Evolutionary conservation across 1,140 invertebrate species (phyloP).

Genomic region (Caenorhabditis briggsae): DNA sequence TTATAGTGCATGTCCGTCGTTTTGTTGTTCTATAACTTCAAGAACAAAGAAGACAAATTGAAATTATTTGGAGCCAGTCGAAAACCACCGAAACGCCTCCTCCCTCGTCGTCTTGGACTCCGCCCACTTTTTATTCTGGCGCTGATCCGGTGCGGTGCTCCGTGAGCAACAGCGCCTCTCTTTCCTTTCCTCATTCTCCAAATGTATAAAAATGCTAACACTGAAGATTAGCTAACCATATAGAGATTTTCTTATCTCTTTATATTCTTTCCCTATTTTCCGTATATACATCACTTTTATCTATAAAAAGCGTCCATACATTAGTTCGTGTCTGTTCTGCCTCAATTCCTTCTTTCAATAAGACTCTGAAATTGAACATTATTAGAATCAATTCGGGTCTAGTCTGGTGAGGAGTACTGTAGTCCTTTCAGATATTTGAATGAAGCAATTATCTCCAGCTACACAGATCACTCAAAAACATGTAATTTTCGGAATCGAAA

Average conservation of each 20-base stretch:
- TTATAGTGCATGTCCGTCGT: neutral
- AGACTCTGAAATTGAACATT: neutral
- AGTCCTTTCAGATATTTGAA: too few species aligned
- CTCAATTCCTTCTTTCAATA: neutral
- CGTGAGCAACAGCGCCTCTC: too few species aligned
- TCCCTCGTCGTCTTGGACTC: neutral
- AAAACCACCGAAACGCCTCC: neutral
- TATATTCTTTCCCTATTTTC: neutral
- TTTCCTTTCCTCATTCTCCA: neutral
- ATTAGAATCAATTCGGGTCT: neutral
- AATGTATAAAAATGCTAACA: too few species aligned
- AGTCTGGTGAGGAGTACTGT: too few species aligned
- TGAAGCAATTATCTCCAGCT: too few species aligned
- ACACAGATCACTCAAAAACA: too few species aligned
- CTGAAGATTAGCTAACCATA: neutral
- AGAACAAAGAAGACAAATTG: neutral
- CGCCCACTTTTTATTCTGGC: neutral
- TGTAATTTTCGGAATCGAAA: too few species aligned
- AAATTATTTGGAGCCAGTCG: conserved; percentile 7
- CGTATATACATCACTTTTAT: neutral
- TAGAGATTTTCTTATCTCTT: neutral
- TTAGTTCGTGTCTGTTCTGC: conserved; percentile 18
- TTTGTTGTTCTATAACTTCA: neutral
- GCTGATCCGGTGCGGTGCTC: neutral
- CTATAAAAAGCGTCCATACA: neutral